These are phyloP conservation scores for Sinelater perroti DNA, from an alignment of 2,888 invertebrate species.

Conservation along the genomic window DNA sequence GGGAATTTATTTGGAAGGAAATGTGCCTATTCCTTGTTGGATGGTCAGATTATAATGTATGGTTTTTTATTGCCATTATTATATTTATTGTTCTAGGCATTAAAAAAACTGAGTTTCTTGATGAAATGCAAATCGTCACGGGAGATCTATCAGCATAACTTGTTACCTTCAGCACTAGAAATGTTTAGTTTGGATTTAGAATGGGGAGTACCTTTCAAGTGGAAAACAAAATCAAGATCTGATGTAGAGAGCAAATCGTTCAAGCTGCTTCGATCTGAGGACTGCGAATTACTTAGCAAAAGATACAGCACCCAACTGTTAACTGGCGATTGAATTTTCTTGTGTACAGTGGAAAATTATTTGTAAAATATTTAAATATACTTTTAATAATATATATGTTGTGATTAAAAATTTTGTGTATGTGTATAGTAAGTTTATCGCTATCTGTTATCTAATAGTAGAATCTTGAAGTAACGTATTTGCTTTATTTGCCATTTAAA, in stretches of 20 bases:
- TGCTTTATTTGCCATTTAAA: too few species aligned
- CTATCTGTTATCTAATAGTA: too few species aligned
- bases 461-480: too few species aligned
- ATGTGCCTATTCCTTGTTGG: constrained; percentile 50
- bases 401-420: too few species aligned
- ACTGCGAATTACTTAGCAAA: too few species aligned
- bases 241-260: not conserved
- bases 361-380: too few species aligned
- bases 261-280: too few species aligned
- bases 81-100: constrained; percentile 45
- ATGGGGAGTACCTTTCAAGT: constrained; percentile 50
- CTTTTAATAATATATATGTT: too few species aligned
- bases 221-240: not conserved
- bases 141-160: constrained; percentile 48
- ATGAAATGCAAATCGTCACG: constrained; percentile 46
- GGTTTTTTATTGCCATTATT: not conserved
- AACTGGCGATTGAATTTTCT: too few species aligned
- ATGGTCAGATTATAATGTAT: constrained; percentile 42
- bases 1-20: constrained; percentile 49
- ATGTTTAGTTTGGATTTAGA: constrained; percentile 55
- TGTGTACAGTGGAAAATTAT: too few species aligned
- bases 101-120: constrained; percentile 51
- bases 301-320: too few species aligned
- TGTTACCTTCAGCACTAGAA: constrained; percentile 53
- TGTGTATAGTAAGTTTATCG: too few species aligned